Percentiles rank a stretch among this genome's conserved stretches.
Evolutionary conservation across 2,113 vertebrate genomes (phyloP).

Genomic region (Ceyx melanurus): DNA sequence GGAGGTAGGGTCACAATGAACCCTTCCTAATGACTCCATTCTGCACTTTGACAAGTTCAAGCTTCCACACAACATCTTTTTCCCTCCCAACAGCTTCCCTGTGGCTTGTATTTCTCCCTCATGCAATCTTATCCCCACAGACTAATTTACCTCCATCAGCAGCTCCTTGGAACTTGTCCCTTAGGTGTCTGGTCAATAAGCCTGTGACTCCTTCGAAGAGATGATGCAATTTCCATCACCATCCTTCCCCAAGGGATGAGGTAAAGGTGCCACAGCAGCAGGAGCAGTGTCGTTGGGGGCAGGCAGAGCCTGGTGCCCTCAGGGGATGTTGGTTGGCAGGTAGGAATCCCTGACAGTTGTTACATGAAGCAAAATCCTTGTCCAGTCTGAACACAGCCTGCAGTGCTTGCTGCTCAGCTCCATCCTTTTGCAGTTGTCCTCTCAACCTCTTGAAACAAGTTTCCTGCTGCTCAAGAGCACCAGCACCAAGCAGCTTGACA

Average conservation of each 20-base stretch:
- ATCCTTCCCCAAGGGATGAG: not conserved
- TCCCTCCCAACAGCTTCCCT: accelerated
- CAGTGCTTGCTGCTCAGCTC: not conserved
- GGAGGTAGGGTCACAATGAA: not conserved
- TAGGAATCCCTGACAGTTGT: not conserved
- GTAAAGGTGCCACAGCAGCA: accelerated
- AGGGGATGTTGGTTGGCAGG: not conserved
- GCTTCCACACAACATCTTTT: not conserved
- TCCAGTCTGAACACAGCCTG: not conserved
- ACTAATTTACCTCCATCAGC: not conserved
- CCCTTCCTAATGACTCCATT: not conserved
- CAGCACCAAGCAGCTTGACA: not conserved
- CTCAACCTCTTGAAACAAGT: not conserved
- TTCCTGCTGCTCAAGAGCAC: not conserved
- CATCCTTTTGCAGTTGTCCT: not conserved
- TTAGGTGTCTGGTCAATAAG: not conserved
- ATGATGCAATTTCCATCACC: not conserved
- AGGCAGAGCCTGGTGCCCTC: not conserved
- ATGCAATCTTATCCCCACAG: accelerated
- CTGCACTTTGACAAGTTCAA: not conserved
- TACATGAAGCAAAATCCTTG: not conserved
- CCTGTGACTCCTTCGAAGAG: not conserved
- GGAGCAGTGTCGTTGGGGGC: accelerated
- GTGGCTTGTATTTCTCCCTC: not conserved
- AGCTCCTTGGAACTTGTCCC: not conserved